phyloP scores from a whole-genome alignment of 2,888 invertebrate genomes.

The Eremobia ochroleuca region DNA sequence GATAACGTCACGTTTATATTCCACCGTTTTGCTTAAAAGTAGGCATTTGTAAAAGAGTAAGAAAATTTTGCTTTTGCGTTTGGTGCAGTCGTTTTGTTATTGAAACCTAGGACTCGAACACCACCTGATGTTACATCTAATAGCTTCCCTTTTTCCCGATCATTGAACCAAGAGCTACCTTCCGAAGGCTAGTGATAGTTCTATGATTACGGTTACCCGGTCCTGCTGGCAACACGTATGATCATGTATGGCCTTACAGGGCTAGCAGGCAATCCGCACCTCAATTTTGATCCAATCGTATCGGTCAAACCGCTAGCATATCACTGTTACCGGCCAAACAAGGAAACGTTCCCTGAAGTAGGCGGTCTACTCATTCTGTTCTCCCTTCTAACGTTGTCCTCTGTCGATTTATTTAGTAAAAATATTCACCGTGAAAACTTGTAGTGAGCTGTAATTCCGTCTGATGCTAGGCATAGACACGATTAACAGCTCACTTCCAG shows the following conservation, averaged over 20 bases:
- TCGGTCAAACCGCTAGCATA: not conserved
- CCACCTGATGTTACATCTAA: slow-evolving; percentile 62
- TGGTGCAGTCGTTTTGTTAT: slow-evolving; percentile 27
- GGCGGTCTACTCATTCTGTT: not conserved
- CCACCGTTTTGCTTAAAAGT: not conserved
- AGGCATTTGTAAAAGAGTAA: not conserved
- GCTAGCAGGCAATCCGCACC: not conserved
- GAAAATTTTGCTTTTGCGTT: slow-evolving; percentile 5
- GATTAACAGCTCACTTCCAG: not conserved
- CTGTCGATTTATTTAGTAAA: not conserved
- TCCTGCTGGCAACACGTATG: not conserved
- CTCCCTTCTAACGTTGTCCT: slow-evolving; percentile 10
- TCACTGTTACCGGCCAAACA: not conserved
- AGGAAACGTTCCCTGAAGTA: not conserved
- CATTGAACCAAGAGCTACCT: not conserved
- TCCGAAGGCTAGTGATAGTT: slow-evolving; percentile 8
- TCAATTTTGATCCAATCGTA: not conserved
- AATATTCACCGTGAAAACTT: not conserved
- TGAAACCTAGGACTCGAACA: slow-evolving; percentile 48
- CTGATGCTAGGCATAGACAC: not conserved
- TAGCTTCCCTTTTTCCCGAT: not conserved
- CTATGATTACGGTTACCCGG: not conserved
- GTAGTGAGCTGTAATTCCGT: not conserved
- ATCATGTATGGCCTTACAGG: not conserved
- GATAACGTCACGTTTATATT: not conserved